Evolutionary conservation across 2,888 invertebrate species (phyloP).

Genomic region (Luperina nickerlii): DNA sequence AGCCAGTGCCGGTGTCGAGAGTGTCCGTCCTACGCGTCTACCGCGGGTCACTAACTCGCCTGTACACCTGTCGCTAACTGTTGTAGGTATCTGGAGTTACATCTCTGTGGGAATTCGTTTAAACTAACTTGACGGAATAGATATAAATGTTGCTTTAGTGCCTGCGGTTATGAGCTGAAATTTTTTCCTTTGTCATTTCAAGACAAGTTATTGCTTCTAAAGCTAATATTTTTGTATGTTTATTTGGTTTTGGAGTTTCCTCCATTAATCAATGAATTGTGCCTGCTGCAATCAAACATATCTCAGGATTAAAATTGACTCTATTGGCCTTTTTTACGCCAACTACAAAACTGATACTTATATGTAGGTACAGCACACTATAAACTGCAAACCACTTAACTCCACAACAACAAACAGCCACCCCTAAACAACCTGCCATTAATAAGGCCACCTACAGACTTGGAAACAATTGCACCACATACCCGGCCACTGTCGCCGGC

Average conservation of each 20-base stretch:
- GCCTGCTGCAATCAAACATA: not conserved
- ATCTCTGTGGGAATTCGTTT: slow-evolving; percentile 48
- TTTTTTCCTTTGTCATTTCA: slow-evolving; percentile 10
- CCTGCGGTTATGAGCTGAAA: slow-evolving; percentile 12
- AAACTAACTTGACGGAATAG: slow-evolving; percentile 27
- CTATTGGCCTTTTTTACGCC: not conserved
- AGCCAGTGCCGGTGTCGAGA: slow-evolving; percentile 29
- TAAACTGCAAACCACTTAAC: slow-evolving; percentile 47
- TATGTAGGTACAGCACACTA: not conserved
- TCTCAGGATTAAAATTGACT: not conserved
- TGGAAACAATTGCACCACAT: slow-evolving; percentile 43
- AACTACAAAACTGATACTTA: not conserved
- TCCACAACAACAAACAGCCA: slow-evolving; percentile 25
- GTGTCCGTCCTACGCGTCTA: slow-evolving; percentile 49
- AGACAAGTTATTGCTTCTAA: slow-evolving; percentile 4
- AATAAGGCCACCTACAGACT: slow-evolving; percentile 43
- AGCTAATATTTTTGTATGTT: not conserved
- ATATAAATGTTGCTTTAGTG: slow-evolving; percentile 32
- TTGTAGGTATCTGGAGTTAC: slow-evolving; percentile 33
- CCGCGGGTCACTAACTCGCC: slow-evolving; percentile 47
- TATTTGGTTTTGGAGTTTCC: not conserved
- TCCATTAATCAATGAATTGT: not conserved
- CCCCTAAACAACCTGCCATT: slow-evolving; percentile 25
- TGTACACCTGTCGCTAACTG: slow-evolving; percentile 49
- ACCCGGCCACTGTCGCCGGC: slow-evolving; percentile 19